Conservation (phyloP, 2,113 vertebrate species). For the Crocuta crocuta region DNA sequence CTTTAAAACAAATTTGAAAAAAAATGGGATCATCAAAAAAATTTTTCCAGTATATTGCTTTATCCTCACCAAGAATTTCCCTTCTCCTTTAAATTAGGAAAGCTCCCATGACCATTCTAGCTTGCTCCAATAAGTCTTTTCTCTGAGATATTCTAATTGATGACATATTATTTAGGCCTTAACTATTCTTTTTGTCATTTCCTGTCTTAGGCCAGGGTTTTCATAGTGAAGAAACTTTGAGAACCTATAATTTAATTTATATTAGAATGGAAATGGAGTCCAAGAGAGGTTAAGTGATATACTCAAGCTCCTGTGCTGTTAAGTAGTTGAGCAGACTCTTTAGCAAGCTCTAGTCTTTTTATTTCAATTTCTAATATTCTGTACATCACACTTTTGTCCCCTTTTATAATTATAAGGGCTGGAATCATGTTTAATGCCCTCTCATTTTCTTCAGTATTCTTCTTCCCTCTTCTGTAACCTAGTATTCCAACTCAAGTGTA, state of each 20-base stretch:
- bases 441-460: background rate
- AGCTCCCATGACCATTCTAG: background rate
- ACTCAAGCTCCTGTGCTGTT: background rate
- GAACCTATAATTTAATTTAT: background rate
- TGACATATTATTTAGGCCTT: background rate
- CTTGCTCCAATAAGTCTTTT: slow-evolving; percentile 8
- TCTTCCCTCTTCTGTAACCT: background rate
- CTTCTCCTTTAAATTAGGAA: background rate
- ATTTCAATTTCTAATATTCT: background rate
- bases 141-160: background rate
- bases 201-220: background rate
- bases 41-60: background rate
- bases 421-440: background rate
- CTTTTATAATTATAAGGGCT: background rate
- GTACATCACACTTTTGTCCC: background rate
- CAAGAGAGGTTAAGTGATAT: background rate
- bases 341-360: background rate
- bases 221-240: background rate
- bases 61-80: background rate
- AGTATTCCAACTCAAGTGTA: background rate
- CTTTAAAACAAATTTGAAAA: slow-evolving; percentile 6
- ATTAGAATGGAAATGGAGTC: background rate
- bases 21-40: background rate
- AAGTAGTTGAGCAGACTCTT: background rate
- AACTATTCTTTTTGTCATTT: background rate